Evolutionary conservation across 1,140 invertebrate species (phyloP).

Genomic region (Thereuonema tuberculata): DNA sequence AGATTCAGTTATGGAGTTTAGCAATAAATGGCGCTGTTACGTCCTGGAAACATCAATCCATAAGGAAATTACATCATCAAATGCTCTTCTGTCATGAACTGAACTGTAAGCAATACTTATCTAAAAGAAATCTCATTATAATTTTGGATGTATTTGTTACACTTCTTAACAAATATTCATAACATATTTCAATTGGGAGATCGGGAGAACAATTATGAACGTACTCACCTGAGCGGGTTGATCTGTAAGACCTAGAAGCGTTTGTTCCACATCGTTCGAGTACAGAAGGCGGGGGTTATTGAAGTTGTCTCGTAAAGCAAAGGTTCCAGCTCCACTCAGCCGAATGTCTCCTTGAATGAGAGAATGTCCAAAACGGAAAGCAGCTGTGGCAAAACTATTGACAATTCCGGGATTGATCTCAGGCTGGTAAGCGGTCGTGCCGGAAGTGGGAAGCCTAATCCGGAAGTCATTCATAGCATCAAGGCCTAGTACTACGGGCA

Average conservation of each 20-base stretch:
- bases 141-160: too few relatives aligned
- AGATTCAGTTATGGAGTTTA: too few relatives aligned
- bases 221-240: neutral
- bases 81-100: too few relatives aligned
- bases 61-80: too few relatives aligned
- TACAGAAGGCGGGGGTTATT: neutral
- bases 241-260: neutral
- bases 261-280: neutral
- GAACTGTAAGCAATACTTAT: too few relatives aligned
- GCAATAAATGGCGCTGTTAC: too few relatives aligned
- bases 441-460: constrained; percentile 13
- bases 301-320: neutral
- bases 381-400: constrained; percentile 22
- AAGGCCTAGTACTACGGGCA: constrained; percentile 50
- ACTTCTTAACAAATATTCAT: too few relatives aligned
- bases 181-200: too few relatives aligned
- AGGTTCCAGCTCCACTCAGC: neutral
- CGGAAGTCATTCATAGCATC: constrained; percentile 24
- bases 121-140: too few relatives aligned
- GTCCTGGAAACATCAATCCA: too few relatives aligned
- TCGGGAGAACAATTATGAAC: too few relatives aligned
- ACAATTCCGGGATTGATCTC: constrained; percentile 17
- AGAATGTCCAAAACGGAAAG: constrained; percentile 19
- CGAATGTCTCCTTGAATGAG: neutral
- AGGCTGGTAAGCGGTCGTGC: constrained; percentile 21